Evolutionary conservation across 2,888 invertebrate species (phyloP), one percentile per base, ranked within the genome.

Genomic region (Xylocampa areola): DNA sequence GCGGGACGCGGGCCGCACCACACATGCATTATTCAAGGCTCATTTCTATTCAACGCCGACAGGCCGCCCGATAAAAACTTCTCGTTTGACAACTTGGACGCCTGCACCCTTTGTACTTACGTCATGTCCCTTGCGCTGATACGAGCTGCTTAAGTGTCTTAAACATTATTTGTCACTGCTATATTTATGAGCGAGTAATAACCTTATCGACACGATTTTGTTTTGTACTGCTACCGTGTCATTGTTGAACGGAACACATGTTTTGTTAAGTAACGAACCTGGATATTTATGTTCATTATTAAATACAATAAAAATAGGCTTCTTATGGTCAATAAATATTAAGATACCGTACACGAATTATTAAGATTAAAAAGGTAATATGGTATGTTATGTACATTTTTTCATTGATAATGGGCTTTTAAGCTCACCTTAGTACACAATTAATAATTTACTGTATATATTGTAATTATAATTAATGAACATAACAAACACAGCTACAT

Each of bases 11-110:
- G 80, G 80, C 82, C 76, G 81, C 68, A 76, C 76, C 80, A 77
- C 79, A 76, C 84, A 92, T 94, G 91, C 91, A 93, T 94, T 92
- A 93, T 94, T 92, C 93, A 94, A 87, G 81, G 77, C 91, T 92
- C 92, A 92, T 93, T 93, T 88, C 92, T 92, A 93, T 93, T 92
- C 93, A 90, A 90, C 91, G 90, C 73, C 87, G 90, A 90, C 92
- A 90, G 85, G 86, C 88, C 85, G 88, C 80, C 87, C 87, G 92
- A 93, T 94, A 94, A 93, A 93, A 94, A 94, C 85, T 93, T 92
- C 90, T 91, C 89, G 92, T 91, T 91, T 91, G 94, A 93, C 94
- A 92, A 92, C 86, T 90, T 83, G 86, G 86, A 90, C 92, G 91
- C 90, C 85, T 90, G 89, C 91, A 92, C 93, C 92, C 92, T 92